phyloP scores from a whole-genome alignment of 2,888 invertebrate genomes.

The Pseudanteris insignis region DNA sequence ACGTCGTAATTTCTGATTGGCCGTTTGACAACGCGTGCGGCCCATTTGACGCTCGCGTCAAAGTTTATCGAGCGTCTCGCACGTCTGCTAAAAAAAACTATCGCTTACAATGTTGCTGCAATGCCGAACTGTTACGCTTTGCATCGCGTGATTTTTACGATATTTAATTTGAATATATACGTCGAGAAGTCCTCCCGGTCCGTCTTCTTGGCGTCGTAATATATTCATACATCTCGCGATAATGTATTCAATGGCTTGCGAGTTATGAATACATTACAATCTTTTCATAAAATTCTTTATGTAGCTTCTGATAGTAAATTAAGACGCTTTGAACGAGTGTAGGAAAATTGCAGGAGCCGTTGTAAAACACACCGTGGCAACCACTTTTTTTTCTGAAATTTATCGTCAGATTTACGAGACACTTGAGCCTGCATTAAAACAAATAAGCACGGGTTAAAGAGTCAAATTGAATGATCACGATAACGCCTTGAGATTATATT shows the following conservation, averaged over 20 bases:
- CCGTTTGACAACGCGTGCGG: too few species aligned
- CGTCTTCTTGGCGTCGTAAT: constrained; percentile 20
- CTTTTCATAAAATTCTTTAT: constrained; percentile 32
- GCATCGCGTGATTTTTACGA: constrained; percentile 13
- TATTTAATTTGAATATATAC: constrained; percentile 27
- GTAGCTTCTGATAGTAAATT: constrained; percentile 39
- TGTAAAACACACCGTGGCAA: constrained; percentile 18
- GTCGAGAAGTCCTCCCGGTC: constrained; percentile 12
- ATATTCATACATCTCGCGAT: constrained; percentile 30
- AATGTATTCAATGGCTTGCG: constrained; percentile 30
- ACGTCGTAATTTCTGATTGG: too few species aligned
- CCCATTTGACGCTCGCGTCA: too few species aligned
- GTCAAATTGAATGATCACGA: too few species aligned
- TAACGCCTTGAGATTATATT: too few species aligned
- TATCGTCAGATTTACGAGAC: constrained; percentile 34
- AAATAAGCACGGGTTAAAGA: constrained; percentile 17
- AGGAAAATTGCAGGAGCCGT: constrained; percentile 32
- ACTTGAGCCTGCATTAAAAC: constrained; percentile 17
- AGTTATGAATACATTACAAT: constrained; percentile 40
- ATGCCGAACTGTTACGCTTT: background rate
- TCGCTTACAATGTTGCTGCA: too few species aligned
- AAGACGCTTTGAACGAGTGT: constrained; percentile 26
- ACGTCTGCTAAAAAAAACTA: too few species aligned
- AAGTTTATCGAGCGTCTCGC: background rate
- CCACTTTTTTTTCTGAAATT: constrained; percentile 24